phyloP scores from a whole-genome alignment of 2,888 invertebrate genomes.

The Entomobrya proxima region DNA sequence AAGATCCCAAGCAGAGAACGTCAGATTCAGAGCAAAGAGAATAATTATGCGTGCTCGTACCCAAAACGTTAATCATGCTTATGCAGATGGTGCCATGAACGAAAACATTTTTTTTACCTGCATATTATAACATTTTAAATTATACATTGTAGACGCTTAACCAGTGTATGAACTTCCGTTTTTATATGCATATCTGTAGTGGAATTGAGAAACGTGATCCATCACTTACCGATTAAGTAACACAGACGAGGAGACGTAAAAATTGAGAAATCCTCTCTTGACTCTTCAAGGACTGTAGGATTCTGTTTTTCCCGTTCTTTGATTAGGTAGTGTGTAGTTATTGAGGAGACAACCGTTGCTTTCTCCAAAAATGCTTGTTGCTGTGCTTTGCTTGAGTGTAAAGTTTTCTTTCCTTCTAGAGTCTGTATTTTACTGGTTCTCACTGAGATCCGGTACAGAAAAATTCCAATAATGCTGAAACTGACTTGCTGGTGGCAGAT shows the following conservation, averaged over 20 bases:
- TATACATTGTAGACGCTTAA: no score
- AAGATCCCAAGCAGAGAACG: not conserved
- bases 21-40: not conserved
- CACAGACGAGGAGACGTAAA: not conserved
- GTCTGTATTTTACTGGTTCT: no score
- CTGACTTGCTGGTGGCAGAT: no score
- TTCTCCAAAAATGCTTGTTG: not conserved
- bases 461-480: no score
- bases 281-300: conserved; percentile 1
- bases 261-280: not conserved
- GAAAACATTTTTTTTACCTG: no score
- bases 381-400: not conserved
- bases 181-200: not conserved
- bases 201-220: not conserved
- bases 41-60: conserved; percentile 2
- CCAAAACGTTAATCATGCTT: no score
- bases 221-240: conserved; percentile 1
- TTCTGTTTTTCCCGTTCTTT: conserved; percentile 11
- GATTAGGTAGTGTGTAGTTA: conserved; percentile 14
- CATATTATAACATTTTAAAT: no score
- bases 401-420: no score
- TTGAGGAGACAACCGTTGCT: not conserved
- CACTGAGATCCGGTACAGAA: no score
- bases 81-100: no score
- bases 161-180: not conserved